phyloP scores from a whole-genome alignment of 2,113 vertebrate genomes.

The Trochalopteron elliotii region DNA sequence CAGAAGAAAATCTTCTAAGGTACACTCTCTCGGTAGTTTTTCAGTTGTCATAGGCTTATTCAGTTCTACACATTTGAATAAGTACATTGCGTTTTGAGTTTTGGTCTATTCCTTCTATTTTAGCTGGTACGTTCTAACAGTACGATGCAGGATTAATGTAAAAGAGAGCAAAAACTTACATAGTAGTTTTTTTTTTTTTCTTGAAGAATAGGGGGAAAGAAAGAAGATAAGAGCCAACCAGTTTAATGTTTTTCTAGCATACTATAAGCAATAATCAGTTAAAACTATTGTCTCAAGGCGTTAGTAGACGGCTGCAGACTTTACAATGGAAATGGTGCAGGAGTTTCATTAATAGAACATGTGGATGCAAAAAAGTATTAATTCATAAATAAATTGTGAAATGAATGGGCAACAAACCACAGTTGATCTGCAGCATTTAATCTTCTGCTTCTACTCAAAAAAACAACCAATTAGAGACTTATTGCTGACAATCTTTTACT shows the following conservation, averaged over 20 bases:
- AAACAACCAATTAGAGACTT: background rate
- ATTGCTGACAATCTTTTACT: background rate
- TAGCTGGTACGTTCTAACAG: background rate
- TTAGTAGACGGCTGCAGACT: background rate
- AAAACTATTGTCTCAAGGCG: background rate
- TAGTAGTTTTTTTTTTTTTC: background rate
- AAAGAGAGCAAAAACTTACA: background rate
- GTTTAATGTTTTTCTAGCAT: background rate
- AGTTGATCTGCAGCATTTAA: background rate
- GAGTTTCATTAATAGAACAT: background rate
- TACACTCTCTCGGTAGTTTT: background rate
- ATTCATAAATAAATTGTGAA: background rate
- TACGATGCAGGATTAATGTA: fast-evolving
- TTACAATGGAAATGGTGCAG: background rate
- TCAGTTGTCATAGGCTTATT: background rate
- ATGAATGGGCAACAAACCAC: background rate
- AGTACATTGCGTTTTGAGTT: background rate
- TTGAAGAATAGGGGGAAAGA: fast-evolving
- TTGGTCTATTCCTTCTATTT: background rate
- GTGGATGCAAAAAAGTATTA: background rate
- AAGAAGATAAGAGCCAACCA: fast-evolving
- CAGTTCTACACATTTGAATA: background rate
- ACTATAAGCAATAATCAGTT: background rate
- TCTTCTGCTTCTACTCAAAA: background rate
- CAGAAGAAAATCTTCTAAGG: background rate